Base-by-base conservation (phyloP, 1,140 invertebrate species). In the Gryon sp. region DNA sequence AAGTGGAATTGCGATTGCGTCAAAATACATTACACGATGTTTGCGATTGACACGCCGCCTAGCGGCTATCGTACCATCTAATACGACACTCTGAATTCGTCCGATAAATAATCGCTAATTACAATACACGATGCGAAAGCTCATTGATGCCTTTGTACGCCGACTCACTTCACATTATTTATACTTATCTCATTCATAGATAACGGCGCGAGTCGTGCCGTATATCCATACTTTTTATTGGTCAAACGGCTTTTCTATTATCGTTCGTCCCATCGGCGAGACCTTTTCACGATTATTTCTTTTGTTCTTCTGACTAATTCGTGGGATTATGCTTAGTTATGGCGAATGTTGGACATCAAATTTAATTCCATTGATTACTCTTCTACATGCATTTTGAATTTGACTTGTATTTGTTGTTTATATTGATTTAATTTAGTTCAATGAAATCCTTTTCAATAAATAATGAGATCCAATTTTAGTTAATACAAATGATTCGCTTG, bases 101-200 rank as follows among this genome's bases (percentile, higher is more conserved):
- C 41, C 73, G 38, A 76, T 79, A 78, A 74, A 79, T 79, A 66
- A 76, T 81, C 63, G 70, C 62, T 81, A 78, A 82, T 81, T 78
- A 69, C 52, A 28, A 62, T 62, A 77, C 41, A 59, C 52, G 45
- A 24, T 53, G n/a, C 38, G 57, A 76, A 41, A 69, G 26, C 41
- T 55, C 46, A 24, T 14, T 52, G 43, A 34, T 43, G 19, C 59
- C 53, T 75, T 68, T 68, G 60, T 36, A 9, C 26, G 43, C 34
- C 34, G 16, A 63, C 40, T 50, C 40, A 24, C 41, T 36, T 73
- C 59, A 7, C 62, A 66, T 66, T 60, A 75, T 75, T 75, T 62
- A 68, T 62, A 15, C 48, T 75, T 62, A 68, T 75, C 62, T 75
- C 30, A 28, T 24, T 8, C 24, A 32, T 24, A 40, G 48, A 68